A percentile compares a stretch with the other conserved stretches of the same genome.
Conservation (phyloP, 2,797 vertebrate species). For the Momotus momota region DNA sequence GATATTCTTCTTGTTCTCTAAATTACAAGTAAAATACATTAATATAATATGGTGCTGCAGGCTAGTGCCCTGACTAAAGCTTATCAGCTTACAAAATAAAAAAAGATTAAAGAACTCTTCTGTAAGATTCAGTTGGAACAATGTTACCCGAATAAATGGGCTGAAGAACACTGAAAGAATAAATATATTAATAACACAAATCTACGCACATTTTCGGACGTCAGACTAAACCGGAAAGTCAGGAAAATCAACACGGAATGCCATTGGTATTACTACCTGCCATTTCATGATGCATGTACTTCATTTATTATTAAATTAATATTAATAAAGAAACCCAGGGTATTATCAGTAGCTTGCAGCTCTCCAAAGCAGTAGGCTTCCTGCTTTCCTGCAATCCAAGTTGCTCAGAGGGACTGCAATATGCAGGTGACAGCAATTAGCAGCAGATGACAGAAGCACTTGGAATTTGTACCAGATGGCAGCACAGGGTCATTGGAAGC, state of each 20-base stretch:
- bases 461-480: slow-evolving; percentile 88
- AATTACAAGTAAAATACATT: slow-evolving; percentile 88
- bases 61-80: slow-evolving; percentile 73
- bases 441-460: slow-evolving; percentile 90
- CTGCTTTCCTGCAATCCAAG: slow-evolving; percentile 74
- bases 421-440: slow-evolving; percentile 94
- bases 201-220: background rate
- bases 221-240: background rate
- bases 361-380: background rate
- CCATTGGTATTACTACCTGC: background rate
- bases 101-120: slow-evolving; percentile 71
- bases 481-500: slow-evolving; percentile 84
- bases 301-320: slow-evolving; percentile 51
- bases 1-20: slow-evolving; percentile 84
- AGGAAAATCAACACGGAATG: background rate
- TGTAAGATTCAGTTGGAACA: slow-evolving; percentile 25
- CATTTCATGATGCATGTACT: background rate
- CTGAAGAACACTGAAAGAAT: slow-evolving; percentile 25
- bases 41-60: slow-evolving; percentile 80
- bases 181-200: slow-evolving; percentile 48
- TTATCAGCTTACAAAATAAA: slow-evolving; percentile 69
- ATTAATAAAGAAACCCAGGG: slow-evolving; percentile 38
- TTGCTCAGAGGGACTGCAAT: slow-evolving; percentile 80
- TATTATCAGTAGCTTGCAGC: background rate
- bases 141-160: slow-evolving; percentile 42